Evolutionary conservation across 1,140 invertebrate genomes (phyloP).

Genomic region (Trachymyrmex cornetzi): DNA sequence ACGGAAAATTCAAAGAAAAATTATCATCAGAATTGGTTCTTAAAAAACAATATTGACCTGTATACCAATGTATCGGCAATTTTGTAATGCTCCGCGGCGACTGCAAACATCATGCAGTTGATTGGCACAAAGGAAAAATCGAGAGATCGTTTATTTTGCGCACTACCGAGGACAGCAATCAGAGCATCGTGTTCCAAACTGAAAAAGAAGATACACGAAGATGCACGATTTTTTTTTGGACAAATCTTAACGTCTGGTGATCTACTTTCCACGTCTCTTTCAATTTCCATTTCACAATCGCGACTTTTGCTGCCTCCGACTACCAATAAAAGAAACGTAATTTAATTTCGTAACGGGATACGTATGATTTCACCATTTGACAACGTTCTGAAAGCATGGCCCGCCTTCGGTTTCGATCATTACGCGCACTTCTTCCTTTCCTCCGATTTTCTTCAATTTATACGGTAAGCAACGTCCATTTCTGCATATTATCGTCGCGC

Average conservation of each 20-base stretch:
- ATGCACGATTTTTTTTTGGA: neutral
- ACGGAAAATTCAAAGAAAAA: no score
- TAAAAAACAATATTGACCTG: constrained; percentile 34
- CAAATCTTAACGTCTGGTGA: neutral
- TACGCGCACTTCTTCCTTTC: constrained; percentile 36
- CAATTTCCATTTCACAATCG: neutral
- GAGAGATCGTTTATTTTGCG: constrained; percentile 14
- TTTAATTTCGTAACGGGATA: neutral
- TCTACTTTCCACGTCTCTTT: neutral
- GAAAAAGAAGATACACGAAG: neutral
- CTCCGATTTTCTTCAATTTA: constrained; percentile 29
- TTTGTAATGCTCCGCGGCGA: constrained; percentile 57
- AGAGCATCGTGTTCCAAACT: constrained; percentile 49
- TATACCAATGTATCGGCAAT: constrained; percentile 44
- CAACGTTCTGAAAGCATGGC: neutral
- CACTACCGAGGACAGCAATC: constrained; percentile 36
- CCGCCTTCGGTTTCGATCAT: constrained; percentile 58
- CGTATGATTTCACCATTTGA: constrained; percentile 34
- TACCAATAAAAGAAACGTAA: neutral
- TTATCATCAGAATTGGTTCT: neutral
- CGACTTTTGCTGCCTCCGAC: neutral
- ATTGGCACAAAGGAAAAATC: neutral
- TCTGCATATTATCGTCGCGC: constrained; percentile 19
- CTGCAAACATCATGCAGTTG: constrained; percentile 29
- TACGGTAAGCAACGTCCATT: neutral